Conservation (phyloP, 2,113 vertebrate genomes). For the Labeo rohita region DNA sequence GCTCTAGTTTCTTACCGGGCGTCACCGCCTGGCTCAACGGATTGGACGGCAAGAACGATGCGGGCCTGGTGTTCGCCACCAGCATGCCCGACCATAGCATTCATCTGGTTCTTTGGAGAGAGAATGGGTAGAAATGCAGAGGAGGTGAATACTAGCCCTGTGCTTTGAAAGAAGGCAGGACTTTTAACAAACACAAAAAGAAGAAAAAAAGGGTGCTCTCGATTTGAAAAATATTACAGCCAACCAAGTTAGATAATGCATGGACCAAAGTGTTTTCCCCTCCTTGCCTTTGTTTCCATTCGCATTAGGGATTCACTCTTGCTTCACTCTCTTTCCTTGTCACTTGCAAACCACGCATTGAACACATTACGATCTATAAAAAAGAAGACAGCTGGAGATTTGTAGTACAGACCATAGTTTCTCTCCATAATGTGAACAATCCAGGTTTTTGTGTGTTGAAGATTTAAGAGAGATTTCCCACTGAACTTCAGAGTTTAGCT, state of each 20-base stretch:
- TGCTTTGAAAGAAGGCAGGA: slow-evolving; percentile 8
- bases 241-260: slow-evolving; percentile 78
- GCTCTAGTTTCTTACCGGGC: slow-evolving; percentile 95
- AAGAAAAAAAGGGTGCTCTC: slow-evolving; percentile 64
- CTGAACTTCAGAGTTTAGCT: neutral
- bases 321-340: slow-evolving; percentile 31
- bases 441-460: slow-evolving; percentile 10
- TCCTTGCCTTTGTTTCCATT: slow-evolving; percentile 57
- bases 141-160: slow-evolving; percentile 20
- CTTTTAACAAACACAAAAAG: slow-evolving; percentile 35
- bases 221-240: slow-evolving; percentile 59
- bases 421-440: neutral
- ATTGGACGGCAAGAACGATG: slow-evolving; percentile 91
- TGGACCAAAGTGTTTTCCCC: slow-evolving; percentile 85
- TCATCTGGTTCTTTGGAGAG: slow-evolving; percentile 98
- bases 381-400: neutral
- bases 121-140: slow-evolving; percentile 81
- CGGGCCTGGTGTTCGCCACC: slow-evolving; percentile 95
- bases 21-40: slow-evolving; percentile 94
- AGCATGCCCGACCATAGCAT: slow-evolving; percentile 99
- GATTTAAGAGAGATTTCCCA: slow-evolving; percentile 1
- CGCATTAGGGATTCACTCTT: slow-evolving; percentile 36
- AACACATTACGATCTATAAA: neutral
- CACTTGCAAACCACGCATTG: slow-evolving; percentile 57
- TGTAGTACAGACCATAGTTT: neutral